These are phyloP conservation scores for Anas georgica DNA, from an alignment of 2,797 vertebrate species.

Conservation along the genomic window DNA sequence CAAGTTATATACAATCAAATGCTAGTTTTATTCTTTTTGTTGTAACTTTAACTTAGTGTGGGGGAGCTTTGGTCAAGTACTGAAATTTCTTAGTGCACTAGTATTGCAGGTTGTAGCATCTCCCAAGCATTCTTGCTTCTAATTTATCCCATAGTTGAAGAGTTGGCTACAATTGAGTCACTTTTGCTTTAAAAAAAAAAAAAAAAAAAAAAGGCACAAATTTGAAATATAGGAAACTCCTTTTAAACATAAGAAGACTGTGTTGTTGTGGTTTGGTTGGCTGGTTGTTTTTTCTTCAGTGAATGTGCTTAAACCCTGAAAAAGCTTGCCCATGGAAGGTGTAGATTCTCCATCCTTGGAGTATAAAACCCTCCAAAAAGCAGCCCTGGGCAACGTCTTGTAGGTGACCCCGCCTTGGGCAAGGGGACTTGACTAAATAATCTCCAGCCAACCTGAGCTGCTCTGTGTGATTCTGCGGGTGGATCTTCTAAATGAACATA, in stretches of 20 bases:
- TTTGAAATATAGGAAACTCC: not conserved
- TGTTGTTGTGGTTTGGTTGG: no score
- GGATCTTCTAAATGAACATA: not conserved
- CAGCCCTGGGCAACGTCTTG: not conserved
- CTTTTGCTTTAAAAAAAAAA: not conserved
- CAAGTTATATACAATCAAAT: fast-evolving
- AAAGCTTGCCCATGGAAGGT: not conserved
- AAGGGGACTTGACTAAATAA: not conserved
- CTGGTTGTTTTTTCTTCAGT: not conserved
- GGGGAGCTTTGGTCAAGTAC: not conserved
- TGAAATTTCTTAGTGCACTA: not conserved
- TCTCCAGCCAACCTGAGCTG: not conserved
- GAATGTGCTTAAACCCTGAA: not conserved
- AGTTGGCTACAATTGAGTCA: not conserved
- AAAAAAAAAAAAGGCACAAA: not conserved
- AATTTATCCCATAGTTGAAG: not conserved
- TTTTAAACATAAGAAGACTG: not conserved
- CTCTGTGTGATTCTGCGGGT: not conserved
- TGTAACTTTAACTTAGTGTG: not conserved
- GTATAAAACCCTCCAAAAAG: not conserved
- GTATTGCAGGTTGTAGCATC: not conserved
- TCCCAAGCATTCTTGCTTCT: not conserved
- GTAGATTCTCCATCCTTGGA: not conserved
- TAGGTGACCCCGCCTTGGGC: not conserved
- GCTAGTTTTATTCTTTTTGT: not conserved